Evolutionary conservation across 2,113 vertebrate genomes (phyloP).

Genomic region (Siniperca chuatsi): DNA sequence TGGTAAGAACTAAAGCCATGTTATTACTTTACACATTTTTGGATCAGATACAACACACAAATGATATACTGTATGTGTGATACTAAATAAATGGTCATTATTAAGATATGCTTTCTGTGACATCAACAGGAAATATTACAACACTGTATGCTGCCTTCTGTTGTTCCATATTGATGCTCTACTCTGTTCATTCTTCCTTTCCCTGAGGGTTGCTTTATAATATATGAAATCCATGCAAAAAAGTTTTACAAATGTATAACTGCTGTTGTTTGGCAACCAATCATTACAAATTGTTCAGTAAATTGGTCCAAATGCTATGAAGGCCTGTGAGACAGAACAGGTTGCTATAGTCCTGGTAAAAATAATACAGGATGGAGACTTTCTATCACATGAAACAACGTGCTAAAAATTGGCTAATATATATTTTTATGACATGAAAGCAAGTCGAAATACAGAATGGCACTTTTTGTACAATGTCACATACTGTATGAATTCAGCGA

Average conservation of each 20-base stretch:
- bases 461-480: neutral
- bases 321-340: neutral
- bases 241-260: neutral
- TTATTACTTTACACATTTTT: neutral
- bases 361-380: neutral
- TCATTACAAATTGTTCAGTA: neutral
- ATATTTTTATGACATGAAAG: neutral
- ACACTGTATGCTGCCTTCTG: neutral
- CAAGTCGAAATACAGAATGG: neutral
- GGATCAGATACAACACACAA: neutral
- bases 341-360: neutral
- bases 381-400: neutral
- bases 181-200: neutral
- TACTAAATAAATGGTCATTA: neutral
- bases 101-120: neutral
- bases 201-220: neutral
- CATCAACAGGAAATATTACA: neutral
- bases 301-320: neutral
- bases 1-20: neutral
- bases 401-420: neutral
- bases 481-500: neutral
- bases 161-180: neutral
- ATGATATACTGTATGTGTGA: neutral
- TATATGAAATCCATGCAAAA: slow-evolving; percentile 10
- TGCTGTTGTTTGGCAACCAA: neutral